Base-by-base conservation (phyloP, 2,113 vertebrate genomes). In the Semicossyphus pulcher region DNA sequence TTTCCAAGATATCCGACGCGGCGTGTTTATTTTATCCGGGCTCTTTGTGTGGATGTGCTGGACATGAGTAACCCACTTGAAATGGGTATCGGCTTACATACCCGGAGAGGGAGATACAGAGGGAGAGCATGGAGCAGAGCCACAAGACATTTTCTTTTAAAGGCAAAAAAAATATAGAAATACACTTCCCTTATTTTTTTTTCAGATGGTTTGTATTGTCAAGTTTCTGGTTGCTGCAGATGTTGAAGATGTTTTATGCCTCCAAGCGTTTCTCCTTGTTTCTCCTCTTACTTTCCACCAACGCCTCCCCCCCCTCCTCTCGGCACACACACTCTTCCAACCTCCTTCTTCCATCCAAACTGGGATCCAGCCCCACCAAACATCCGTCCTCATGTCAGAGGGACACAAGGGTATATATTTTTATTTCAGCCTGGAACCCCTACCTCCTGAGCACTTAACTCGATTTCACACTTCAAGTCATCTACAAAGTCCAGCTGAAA, bases 11-110 rank as follows among this genome's bases (percentile, higher is more conserved):
- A 99, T 97, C 96, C 93, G 95, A 97, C 95, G 96, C 96, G 95
- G 94, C 92, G 92, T 99, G 97, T 99, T 99, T 99, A 99, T 98
- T 97, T 98, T 99, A 99, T 97, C 96, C 96, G 93, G 95, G 96
- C 96, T 97, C 96, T 97, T 90, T 97, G 95, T 97, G 96, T 97
- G 96, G 96, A 98, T 97, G 96, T 98, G 96, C 96, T 99, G 96
- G 97, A 98, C 96, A 98, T 95, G 96, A 98, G 96, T 96, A 97
- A 97, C 96, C 95, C 95, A 96, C 96, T 99, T 90, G 93, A 94
- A 94, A 93, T 93, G 88, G 88, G 91, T 94, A 94, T 95, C 97
- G 77, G 94, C 94, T 99, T 99, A 98, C 97, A 97, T 95, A 94
- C 95, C 93, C 93, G 41, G 92, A 93, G 95, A 91, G 94, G 91